A percentile compares a stretch with the other conserved stretches of the same genome.
These are phyloP conservation scores for Eupelmus urozonus DNA, from an alignment of 2,888 invertebrate species.

Conservation along the genomic window DNA sequence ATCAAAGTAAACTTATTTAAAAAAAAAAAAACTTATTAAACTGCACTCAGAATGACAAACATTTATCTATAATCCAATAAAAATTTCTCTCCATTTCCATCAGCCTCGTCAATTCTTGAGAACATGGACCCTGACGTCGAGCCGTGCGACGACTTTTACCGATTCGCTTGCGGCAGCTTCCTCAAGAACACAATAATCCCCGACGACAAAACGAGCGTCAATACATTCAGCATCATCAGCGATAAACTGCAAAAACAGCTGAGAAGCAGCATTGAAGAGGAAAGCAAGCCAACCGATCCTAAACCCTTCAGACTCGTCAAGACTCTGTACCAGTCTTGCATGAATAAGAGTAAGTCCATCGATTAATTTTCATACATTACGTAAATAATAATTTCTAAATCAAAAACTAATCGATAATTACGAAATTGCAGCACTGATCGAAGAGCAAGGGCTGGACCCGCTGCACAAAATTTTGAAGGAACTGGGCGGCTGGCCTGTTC, in stretches of 20 bases:
- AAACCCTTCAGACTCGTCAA: conserved; percentile 88
- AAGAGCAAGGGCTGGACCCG: conserved; percentile 86
- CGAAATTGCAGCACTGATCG: conserved; percentile 84
- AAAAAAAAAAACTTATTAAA: too few species aligned
- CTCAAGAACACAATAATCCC: conserved; percentile 85
- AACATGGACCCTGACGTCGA: conserved; percentile 86
- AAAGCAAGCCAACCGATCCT: conserved; percentile 79
- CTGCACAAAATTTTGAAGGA: conserved; percentile 84
- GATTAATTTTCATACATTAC: too few species aligned
- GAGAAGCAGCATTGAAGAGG: conserved; percentile 84
- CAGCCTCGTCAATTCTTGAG: conserved; percentile 84
- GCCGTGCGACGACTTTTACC: conserved; percentile 90
- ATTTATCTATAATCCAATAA: too few species aligned
- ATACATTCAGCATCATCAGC: conserved; percentile 86
- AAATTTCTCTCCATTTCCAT: too few species aligned
- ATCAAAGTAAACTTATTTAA: too few species aligned
- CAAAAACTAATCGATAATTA: too few species aligned
- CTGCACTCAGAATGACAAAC: too few species aligned
- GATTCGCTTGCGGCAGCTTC: conserved; percentile 88
- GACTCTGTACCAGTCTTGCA: conserved; percentile 90
- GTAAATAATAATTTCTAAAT: background rate
- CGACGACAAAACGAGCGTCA: conserved; percentile 89
- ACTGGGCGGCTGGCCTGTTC: conserved; percentile 97
- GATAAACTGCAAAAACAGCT: conserved; percentile 87
- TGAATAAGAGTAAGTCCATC: conserved; percentile 88